These are phyloP conservation scores for Stenolophus ochropezus DNA, from an alignment of 2,888 invertebrate species.

Conservation along the genomic window DNA sequence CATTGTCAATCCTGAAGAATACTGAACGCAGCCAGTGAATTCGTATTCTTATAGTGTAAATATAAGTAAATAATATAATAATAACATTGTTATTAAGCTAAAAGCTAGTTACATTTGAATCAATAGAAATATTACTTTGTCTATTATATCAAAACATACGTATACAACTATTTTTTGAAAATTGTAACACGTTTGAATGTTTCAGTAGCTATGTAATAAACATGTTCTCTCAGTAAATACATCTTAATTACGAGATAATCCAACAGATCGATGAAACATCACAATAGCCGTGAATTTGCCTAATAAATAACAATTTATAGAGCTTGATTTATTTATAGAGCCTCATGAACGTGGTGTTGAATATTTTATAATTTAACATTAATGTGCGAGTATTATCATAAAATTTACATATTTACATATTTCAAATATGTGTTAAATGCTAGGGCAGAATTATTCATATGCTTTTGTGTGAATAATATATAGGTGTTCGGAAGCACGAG, in stretches of 20 bases:
- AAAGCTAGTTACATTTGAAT: no score
- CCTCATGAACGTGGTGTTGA: conserved; percentile 4
- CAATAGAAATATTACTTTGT: no score
- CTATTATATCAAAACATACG: no score
- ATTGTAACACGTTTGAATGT: neutral
- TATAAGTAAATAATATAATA: no score
- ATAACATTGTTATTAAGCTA: no score
- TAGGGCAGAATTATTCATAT: conserved; percentile 17
- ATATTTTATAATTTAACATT: conserved; percentile 17
- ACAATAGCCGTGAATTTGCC: neutral
- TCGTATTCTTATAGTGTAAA: no score
- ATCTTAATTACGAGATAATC: conserved; percentile 4
- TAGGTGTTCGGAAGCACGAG: neutral
- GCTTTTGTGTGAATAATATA: conserved; percentile 8
- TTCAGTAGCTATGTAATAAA: neutral
- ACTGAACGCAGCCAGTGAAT: no score
- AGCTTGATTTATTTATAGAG: conserved; percentile 5
- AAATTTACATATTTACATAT: conserved; percentile 26
- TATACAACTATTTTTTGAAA: neutral
- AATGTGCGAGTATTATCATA: conserved; percentile 23
- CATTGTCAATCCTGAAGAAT: no score
- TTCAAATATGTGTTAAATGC: conserved; percentile 33
- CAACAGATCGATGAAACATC: neutral
- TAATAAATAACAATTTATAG: conserved; percentile 25
- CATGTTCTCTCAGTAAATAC: neutral